Evolutionary conservation across 2,113 vertebrate species (phyloP).

Genomic region (Ceyx margarethae): DNA sequence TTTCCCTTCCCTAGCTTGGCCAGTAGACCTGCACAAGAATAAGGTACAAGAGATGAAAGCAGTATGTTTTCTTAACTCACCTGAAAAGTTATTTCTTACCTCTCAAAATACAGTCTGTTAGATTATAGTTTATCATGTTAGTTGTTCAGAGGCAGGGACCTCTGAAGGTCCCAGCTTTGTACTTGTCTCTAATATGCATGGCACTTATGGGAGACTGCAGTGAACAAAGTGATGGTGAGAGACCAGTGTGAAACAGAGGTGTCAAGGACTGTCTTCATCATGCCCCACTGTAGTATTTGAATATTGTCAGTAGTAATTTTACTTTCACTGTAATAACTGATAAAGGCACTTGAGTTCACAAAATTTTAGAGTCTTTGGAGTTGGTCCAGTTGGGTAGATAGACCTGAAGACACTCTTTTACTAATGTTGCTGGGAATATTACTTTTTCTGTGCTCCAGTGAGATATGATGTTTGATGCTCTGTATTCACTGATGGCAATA

Average conservation of each 20-base stretch:
- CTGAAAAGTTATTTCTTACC: neutral
- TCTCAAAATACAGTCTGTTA: neutral
- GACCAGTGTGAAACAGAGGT: neutral
- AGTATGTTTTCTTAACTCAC: neutral
- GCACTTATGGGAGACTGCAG: neutral
- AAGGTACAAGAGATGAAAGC: neutral
- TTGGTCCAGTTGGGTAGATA: neutral
- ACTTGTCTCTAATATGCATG: neutral
- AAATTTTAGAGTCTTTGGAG: slow-evolving; percentile 7
- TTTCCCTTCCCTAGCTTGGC: neutral
- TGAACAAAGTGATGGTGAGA: neutral
- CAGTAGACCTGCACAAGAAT: neutral
- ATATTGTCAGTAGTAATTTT: neutral
- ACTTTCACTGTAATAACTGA: neutral
- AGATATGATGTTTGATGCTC: slow-evolving; percentile 8
- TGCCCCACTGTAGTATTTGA: neutral
- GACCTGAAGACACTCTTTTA: slow-evolving; percentile 10
- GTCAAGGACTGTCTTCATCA: neutral
- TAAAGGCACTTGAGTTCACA: slow-evolving; percentile 3
- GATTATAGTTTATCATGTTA: neutral
- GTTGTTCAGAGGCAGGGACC: neutral
- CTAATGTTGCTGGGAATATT: slow-evolving; percentile 15
- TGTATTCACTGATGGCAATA: slow-evolving; percentile 37
- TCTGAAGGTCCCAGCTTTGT: neutral
- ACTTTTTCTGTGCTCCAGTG: slow-evolving; percentile 20